Evolutionary conservation across 2,113 vertebrate species (phyloP), one percentile per base, ranked within the genome.

Genomic region (Spermophilus dauricus): DNA sequence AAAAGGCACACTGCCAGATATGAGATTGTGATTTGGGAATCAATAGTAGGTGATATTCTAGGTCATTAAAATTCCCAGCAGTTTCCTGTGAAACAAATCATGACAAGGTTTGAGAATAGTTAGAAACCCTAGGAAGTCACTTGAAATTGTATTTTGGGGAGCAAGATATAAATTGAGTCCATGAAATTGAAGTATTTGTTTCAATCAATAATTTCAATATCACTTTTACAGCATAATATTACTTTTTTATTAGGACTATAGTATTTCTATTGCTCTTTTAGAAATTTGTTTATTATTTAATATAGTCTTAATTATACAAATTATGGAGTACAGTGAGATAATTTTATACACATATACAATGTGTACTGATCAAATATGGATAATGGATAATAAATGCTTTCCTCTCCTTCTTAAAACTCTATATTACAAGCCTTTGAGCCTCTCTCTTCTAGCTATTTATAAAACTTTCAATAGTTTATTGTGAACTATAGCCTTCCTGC

Each of bases 171-270:
- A 77, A 89, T 39, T 84, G 24, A n/a, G 2, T 45, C 42, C 24
- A 63, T 30, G 85, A 93, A 85, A 89, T 20, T 39, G 28, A 96
- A 77, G 32, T 8, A 56, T 28, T 92, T 92, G 26, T 85, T 73
- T 89, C 32, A 67, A 37, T 30, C 42, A 56, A 28, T 89, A 85
- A 72, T n/a, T 89, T 91, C 70, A 56, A 48, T 8, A 28, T 85
- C 37, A 63, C 37, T 22, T 42, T 63, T 26, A 80, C 1, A 24
- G 32, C 20, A n/a, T 45, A 3, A 28, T 17, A 51, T 18, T 48
- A 22, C 45, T 58, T 24, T 48, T 34, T 92, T 63, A 88, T 51
- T 89, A 37, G 5, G 20, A 61, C 10, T 78, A 53, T 20, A 84
- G 51, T 58, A 67, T 69, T 82, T 51, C 10, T 32, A 37, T 89